Evolutionary conservation across 2,797 vertebrate species (phyloP).

Genomic region (Lepilemur septentrionalis): DNA sequence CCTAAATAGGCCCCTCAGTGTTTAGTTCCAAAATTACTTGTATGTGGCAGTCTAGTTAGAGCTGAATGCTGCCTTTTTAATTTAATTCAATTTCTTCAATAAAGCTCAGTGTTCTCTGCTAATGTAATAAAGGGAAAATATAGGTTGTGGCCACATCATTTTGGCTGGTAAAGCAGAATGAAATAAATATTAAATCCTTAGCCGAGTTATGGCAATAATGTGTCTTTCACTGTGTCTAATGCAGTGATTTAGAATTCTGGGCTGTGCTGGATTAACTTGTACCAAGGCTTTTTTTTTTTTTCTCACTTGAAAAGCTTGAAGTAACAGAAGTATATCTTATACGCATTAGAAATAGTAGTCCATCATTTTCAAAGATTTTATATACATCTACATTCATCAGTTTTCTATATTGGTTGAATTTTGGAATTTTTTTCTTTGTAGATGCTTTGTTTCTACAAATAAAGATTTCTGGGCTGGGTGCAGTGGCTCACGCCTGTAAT

Average conservation of each 20-base stretch:
- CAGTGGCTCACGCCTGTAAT: too few species aligned
- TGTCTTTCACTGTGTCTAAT: background rate
- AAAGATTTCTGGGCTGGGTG: background rate
- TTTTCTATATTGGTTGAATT: background rate
- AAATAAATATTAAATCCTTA: constrained; percentile 52
- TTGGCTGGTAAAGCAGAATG: constrained; percentile 34
- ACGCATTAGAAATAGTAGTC: background rate
- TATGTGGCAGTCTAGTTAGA: constrained; percentile 26
- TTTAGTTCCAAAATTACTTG: background rate
- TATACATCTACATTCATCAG: background rate
- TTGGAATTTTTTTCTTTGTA: background rate
- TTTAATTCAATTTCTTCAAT: constrained; percentile 58
- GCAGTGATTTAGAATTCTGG: background rate
- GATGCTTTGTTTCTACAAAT: background rate
- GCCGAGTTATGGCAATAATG: background rate
- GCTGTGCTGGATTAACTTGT: background rate
- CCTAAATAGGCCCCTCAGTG: background rate
- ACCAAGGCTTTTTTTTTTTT: background rate
- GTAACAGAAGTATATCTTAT: background rate
- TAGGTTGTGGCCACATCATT: constrained; percentile 21
- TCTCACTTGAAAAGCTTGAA: constrained; percentile 4
- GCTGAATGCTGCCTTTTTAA: constrained; percentile 36
- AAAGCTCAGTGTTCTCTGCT: constrained; percentile 54
- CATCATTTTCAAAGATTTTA: background rate
- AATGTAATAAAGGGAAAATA: constrained; percentile 61